Percentiles rank a stretch among this genome's conserved stretches.
Conservation (phyloP, 2,113 vertebrate genomes). For the Bostrychus sinensis region DNA sequence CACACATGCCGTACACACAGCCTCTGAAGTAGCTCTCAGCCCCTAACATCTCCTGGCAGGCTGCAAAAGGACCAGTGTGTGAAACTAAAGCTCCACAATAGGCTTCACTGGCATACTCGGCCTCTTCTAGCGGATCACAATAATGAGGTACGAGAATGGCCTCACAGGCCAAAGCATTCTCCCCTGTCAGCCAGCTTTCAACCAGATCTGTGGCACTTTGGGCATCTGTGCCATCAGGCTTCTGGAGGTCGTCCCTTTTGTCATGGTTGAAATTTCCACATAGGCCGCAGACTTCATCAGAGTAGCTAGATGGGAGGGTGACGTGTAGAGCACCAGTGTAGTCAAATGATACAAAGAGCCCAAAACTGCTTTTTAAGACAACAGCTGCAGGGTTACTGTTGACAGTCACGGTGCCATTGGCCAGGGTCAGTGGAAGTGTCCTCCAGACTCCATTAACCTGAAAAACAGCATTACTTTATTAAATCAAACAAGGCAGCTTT, state of each 20-base stretch:
- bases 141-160: constrained; percentile 41
- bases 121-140: constrained; percentile 68
- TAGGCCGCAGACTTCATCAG: constrained; percentile 81
- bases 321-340: constrained; percentile 76
- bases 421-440: constrained; percentile 77
- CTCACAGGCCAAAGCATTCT: constrained; percentile 66
- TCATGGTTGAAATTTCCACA: constrained; percentile 85
- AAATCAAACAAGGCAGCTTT: constrained; percentile 2
- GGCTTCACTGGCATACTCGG: constrained; percentile 64
- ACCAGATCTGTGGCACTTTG: constrained; percentile 58
- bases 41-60: constrained; percentile 71
- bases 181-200: constrained; percentile 73
- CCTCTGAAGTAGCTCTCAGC: constrained; percentile 77
- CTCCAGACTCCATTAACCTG: constrained; percentile 83
- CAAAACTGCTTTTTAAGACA: constrained; percentile 75
- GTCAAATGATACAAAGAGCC: constrained; percentile 78
- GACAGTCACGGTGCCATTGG: constrained; percentile 64
- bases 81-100: constrained; percentile 81
- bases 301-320: constrained; percentile 75
- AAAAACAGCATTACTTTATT: constrained; percentile 12
- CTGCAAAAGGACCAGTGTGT: constrained; percentile 73
- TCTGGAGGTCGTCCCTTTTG: constrained; percentile 75
- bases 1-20: constrained; percentile 82
- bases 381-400: constrained; percentile 69
- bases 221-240: constrained; percentile 64